Evolutionary conservation across 2,113 vertebrate species (phyloP), one percentile per base, ranked within the genome.

Genomic region (Hystrix brachyura): DNA sequence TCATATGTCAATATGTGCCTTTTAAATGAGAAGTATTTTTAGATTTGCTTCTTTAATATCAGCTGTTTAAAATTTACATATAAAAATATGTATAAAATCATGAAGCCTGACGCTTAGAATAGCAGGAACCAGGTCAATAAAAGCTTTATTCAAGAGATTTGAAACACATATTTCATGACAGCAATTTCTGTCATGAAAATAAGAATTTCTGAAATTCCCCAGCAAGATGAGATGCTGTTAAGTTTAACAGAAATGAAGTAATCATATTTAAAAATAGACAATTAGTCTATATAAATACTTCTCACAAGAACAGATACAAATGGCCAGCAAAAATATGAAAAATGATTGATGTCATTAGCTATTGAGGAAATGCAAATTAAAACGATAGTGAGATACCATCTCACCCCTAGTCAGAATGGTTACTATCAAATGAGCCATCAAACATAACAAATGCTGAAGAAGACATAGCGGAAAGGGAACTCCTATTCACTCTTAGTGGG

Each of bases 41-140:
- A n/a, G 8, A 62, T 46, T 87, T 57, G 6, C 23, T 71, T 95
- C 57, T 48, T 15, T n/a, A 55, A 91, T 67, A 21, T 2, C 19
- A 90, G 23, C 0, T 29, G 65, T 87, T 88, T 60, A 59, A 90
- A 74, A 81, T 57, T 85, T 94, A 85, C 81, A 81, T 64, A 62
- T n/a, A n/a, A 62, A 92, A 96, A 51, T 80, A 67, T 51, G 7
- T 55, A 7, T 55, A 19, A 91, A 71, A 83, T 74, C 38, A 65
- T 78, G 29, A 88, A 85, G 5, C 72, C 43, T 25, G 67, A 48
- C 15, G 62, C 55, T 55, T 71, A 69, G 34, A 11, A 34, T 3
- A 84, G 15, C 43, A 80, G 13, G 18, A 87, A 4, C 2, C 4
- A 83, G 4, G 6, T 19, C 76, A 32, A 51, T 5, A 59, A 38